Base-by-base conservation (phyloP, 2,888 invertebrate species). In the Diabrotica balteata region DNA sequence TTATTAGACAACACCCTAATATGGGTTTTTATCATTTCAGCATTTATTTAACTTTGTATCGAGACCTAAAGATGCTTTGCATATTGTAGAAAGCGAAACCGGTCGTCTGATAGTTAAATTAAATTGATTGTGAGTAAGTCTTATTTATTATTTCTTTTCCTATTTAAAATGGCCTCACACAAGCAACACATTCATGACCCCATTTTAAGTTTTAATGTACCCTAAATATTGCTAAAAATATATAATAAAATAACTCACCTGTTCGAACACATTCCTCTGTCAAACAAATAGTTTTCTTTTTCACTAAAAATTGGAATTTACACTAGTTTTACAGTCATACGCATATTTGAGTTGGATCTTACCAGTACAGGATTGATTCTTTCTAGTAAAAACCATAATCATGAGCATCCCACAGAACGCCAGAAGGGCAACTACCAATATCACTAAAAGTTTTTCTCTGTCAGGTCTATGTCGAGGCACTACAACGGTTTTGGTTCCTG, bases 251-350 rank as follows among this genome's bases (percentile, higher is more conserved):
- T 4, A 32, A 59, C 76, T 86, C 83, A 89, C 90, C 89, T 79
- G 90, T 90, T 81, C 87, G 83, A 50, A 90, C 88, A 80, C 90
- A 90, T 81, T 89, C 89, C 80, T 89, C 88, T 8, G 88, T 88
- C 72, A 90, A 83, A 81, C 90, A 90, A 68, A 90, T 80, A 68
- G 76, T 78, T 72, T 78, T 73, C 72, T 72, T 77, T 49, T 71
- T 74, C 68, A 78, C 83, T 83, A 78, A 59, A 81, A 81, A 67
- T 32, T 5, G 32, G 32, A 32, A 32, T 32, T 32, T 32, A 32
- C 32, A 32, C n/a, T 7, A 55, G 22, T 42, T 11, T 1, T 62
- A 11, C 32, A 11, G n/a, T 11, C 10, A 43, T 63, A 42, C 9
- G 9, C 43, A n/a, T 5, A 45, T 51, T 11, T 42, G 51, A 45